Conservation (phyloP, 2,888 invertebrate species). For the Subacronicta megacephala region DNA sequence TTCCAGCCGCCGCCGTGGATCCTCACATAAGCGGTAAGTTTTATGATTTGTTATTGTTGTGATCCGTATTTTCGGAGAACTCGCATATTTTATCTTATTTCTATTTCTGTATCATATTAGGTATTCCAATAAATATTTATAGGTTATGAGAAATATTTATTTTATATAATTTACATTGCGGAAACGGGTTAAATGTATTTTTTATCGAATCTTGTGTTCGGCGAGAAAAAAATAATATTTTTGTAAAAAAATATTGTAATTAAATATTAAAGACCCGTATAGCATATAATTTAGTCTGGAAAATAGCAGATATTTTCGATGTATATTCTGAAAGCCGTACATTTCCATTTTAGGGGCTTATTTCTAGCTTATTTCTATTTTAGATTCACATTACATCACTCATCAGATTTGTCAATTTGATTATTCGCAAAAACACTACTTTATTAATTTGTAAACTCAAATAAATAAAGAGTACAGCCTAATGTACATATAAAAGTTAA, state of each 20-base stretch:
- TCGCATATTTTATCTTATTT: constrained; percentile 8
- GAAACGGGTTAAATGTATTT: not conserved
- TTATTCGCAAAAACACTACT: no score
- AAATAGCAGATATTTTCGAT: no score
- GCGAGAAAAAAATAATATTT: not conserved
- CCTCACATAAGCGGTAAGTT: constrained; percentile 76
- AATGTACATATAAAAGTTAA: no score
- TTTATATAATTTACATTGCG: not conserved
- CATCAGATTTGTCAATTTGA: no score
- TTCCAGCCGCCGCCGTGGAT: constrained; percentile 72
- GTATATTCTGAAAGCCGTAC: no score
- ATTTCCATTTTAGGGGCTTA: no score
- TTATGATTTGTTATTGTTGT: constrained; percentile 58
- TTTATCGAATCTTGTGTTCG: constrained; percentile 1
- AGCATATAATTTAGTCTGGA: no score
- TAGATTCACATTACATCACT: no score
- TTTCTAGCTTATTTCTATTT: no score
- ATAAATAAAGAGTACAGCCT: no score
- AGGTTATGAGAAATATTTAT: not conserved
- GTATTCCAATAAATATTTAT: not conserved
- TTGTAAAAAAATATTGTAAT: not conserved
- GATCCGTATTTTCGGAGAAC: constrained; percentile 30
- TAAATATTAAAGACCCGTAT: not conserved
- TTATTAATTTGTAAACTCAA: no score
- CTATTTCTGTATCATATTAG: not conserved